Evolutionary conservation across 2,888 invertebrate genomes (phyloP), one percentile per base, ranked within the genome.

Genomic region (Parnassius mnemosyne): DNA sequence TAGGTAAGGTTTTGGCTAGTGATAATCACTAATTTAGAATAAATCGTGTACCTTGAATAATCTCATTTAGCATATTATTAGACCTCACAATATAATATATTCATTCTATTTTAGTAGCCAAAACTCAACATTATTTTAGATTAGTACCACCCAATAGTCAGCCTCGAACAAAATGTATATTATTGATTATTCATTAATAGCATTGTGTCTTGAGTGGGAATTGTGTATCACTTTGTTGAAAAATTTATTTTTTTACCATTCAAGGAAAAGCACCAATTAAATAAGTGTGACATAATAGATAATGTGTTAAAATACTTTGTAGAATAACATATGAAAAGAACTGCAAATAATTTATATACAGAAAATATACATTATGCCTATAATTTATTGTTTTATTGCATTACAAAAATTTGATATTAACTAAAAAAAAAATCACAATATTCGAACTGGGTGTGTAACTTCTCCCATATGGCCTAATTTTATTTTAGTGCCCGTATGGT

Each of bases 311-410:
- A 58, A 61, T 51, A 51, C 34, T 43, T 57, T 58, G 58, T 58
- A 58, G 53, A 58, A 51, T 85, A 85, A 87, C 85, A 81, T 85
- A 86, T 81, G 70, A 75, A 83, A 86, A 87, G 85, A 87, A 87
- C 83, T 85, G 84, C 84, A 87, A 87, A 81, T 88, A 88, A 87
- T 87, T 88, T 89, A 88, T 88, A 87, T 83, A 84, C 78, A 85
- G 82, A 77, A 71, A 87, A 88, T 87, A 90, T 87, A 89, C 87
- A 89, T 83, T 87, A 84, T 84, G 86, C 83, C 82, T 84, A 77
- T 78, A 83, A 67, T 66, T 68, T 66, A 75, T 66, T 69, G 83
- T 86, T 86, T 76, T 68, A 73, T 70, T 73, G 49, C 12, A 16
- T 25, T 25, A 25, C 7, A 25, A 25, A n/a, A 25, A 25, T 5